Evolutionary conservation across 2,888 invertebrate genomes (phyloP).

Genomic region (Calliphora vomitoria): DNA sequence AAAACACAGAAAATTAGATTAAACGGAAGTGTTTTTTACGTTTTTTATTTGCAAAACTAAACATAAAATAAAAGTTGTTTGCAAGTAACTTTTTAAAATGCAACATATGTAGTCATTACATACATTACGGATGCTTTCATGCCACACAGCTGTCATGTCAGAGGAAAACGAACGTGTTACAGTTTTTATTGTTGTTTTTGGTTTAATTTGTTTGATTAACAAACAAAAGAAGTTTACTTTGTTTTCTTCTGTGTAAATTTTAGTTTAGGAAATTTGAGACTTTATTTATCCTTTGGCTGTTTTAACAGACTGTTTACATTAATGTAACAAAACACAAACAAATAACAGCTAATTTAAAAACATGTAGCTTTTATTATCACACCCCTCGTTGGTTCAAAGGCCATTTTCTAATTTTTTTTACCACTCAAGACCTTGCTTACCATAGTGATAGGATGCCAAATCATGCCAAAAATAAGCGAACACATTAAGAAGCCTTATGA

Average conservation of each 20-base stretch:
- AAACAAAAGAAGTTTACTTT: slow-evolving; percentile 19
- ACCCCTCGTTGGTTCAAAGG: no score
- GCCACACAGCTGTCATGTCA: slow-evolving; percentile 43
- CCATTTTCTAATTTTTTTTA: no score
- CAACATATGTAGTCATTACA: slow-evolving; percentile 71
- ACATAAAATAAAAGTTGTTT: slow-evolving; percentile 19
- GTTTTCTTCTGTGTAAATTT: background rate
- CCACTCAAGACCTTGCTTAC: no score
- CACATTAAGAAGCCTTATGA: no score
- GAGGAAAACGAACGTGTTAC: slow-evolving; percentile 39
- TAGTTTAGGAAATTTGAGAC: slow-evolving; percentile 57
- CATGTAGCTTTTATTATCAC: background rate
- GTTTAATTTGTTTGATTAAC: slow-evolving; percentile 51
- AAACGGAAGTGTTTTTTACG: slow-evolving; percentile 66
- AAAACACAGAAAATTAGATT: slow-evolving; percentile 68
- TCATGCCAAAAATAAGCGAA: no score
- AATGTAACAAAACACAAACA: slow-evolving; percentile 13
- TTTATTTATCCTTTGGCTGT: slow-evolving; percentile 6
- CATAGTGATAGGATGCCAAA: no score
- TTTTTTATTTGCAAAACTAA: slow-evolving; percentile 44
- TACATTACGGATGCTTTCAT: slow-evolving; percentile 28
- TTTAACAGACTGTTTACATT: background rate
- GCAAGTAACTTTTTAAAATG: slow-evolving; percentile 62
- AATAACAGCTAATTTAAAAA: slow-evolving; percentile 7
- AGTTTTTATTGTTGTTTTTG: slow-evolving; percentile 25